These are phyloP conservation scores for Pygmarrhopalites habei DNA, from an alignment of 1,140 invertebrate genomes.

Conservation along the genomic window DNA sequence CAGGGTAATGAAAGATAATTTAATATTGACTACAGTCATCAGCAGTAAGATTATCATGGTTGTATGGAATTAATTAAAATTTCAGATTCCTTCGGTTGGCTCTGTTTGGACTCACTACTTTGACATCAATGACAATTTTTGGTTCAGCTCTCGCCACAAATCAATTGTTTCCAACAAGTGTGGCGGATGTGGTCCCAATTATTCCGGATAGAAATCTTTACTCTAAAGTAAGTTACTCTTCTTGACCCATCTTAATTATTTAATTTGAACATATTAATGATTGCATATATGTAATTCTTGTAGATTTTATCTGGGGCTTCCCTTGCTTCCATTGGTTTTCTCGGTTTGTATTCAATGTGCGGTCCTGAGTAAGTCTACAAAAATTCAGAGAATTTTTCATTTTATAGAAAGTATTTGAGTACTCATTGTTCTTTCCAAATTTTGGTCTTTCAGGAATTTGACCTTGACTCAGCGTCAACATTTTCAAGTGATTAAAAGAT, in stretches of 20 bases:
- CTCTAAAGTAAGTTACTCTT: conserved; percentile 24
- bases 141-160: conserved; percentile 25
- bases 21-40: too few relatives aligned
- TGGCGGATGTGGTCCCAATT: conserved; percentile 20
- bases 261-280: too few relatives aligned
- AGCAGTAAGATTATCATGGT: too few relatives aligned
- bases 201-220: conserved; percentile 35
- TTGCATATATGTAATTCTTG: too few relatives aligned
- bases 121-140: conserved; percentile 33
- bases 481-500: conserved; percentile 34
- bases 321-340: conserved; percentile 34
- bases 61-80: too few relatives aligned
- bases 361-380: too few relatives aligned
- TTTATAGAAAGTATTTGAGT: too few relatives aligned
- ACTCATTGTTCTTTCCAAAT: too few relatives aligned
- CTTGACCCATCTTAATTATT: too few relatives aligned
- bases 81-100: conserved; percentile 28
- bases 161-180: conserved; percentile 20
- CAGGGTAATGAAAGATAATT: neutral
- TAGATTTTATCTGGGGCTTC: conserved; percentile 35
- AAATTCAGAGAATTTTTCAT: too few relatives aligned
- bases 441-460: too few relatives aligned
- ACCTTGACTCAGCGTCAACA: conserved; percentile 34
- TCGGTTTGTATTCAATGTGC: conserved; percentile 35
- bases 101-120: conserved; percentile 24